Evolutionary conservation across 2,888 invertebrate genomes (phyloP), one percentile per base, ranked within the genome.

Genomic region (Dioctria linearis): DNA sequence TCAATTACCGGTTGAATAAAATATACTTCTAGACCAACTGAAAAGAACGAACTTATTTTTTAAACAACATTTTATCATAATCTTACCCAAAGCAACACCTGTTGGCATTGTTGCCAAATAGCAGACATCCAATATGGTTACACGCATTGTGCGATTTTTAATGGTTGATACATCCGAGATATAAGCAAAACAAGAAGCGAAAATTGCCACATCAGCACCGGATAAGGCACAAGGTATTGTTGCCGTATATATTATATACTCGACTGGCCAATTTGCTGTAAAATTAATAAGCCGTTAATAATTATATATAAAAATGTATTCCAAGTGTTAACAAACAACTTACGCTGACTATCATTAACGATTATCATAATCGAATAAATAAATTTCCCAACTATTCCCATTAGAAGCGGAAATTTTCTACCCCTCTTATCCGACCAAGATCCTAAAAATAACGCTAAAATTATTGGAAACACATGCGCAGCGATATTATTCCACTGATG

Each of bases 31-130:
- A 1, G 6, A 46, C 9, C 9, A 46, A 46, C 9, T 5, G 5
- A 46, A 5, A 6, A 46, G 9, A 2, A 1, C 9, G 9, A 6
- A 46, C 6, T 46, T 9, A 46, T 46, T 46, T 54, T 54, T 8
- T n/a, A 54, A n/a, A 4, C 3, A 54, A 54, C n/a, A 54, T 4
- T n/a, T 54, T 11, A 6, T 54, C 0, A 4, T 8, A 54, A 6
- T 54, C n/a, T 90, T 90, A 91, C 95, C 95, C 82, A 94, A 86
- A 42, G 94, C 94, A 5, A 95, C 92, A 63, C 97, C 97, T 0
- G 93, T 91, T 0, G 96, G 96, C 92, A 96, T 95, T 0, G 97
- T 94, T 80, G 93, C 92, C 84, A 97, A 91, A 86, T 96, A 95
- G 84, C 94, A 93, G 0, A 94, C 92, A 86, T 97, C 97, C 79